Evolutionary conservation across 1,140 invertebrate species (phyloP), one percentile per base, ranked within the genome.

Genomic region (Drosophila eugracilis): DNA sequence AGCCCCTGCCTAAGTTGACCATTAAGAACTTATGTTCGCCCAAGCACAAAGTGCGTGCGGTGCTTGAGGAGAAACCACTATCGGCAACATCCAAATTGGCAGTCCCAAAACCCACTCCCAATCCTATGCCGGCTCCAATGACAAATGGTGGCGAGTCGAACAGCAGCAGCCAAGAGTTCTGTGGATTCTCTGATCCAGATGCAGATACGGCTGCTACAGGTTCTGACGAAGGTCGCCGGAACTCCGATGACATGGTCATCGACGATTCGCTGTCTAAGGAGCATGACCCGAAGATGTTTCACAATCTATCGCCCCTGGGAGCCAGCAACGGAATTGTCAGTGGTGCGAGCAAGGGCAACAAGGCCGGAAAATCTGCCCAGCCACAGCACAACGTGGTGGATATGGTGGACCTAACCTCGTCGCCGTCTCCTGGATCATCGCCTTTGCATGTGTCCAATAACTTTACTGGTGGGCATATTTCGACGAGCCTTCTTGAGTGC

Each of bases 161-260:
- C 52, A 83, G 50, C 49, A 66, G 78, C 28, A 62, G 57, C 15
- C 81, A 85, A 32, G 81, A 79, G 37, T 85, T 85, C 34, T 85
- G 81, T 26, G 81, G 81, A 10, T 85, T 85, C 28, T 84, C 76
- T 37, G 85, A 81, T 2, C 37, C 57, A 0, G 81, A 69, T 12
- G 65, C 44, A 7, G 63, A 66, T 7, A 28, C 36, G 6, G 21
- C 26, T 6, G 17, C 28, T 7, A 26, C 21, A 6, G 44, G 34
- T 1, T 49, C 45, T 10, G 62, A 89, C 30, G 84, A 83, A 14
- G 42, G 41, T 17, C 84, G 89, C 12, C 76, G 86, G 26, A 85
- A 90, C 59, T 91, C 90, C 1, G 89, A 91, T 42, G 90, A 91
- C 59, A 91, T 91, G 90, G 90, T 91, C n/a, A 91, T 91, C 15